Evolutionary conservation across 2,888 invertebrate species (phyloP), one percentile per base, ranked within the genome.

Genomic region (Apamea anceps): DNA sequence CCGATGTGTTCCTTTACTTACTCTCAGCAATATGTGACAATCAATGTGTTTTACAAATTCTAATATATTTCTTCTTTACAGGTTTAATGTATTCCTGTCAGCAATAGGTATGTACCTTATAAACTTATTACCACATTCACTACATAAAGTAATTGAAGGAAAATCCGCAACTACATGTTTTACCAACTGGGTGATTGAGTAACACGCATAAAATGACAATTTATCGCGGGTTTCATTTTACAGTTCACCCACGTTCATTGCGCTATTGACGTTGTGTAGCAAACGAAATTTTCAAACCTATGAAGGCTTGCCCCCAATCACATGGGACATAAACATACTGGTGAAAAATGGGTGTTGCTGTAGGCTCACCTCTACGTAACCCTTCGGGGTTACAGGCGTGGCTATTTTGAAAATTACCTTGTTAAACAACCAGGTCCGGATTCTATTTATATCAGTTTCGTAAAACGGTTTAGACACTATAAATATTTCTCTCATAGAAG

Each of bases 71-170:
- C 48, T 79, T 79, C 15, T 80, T 88, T 87, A 13, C 86, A 88
- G 89, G 77, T 88, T 88, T 85, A 72, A 87, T 75, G 85, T 45
- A 60, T 42, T 68, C 71, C 77, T 71, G 72, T 68, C 66, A 57
- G 51, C 67, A 76, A 62, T 76, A 85, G 85, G 88, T 88, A 87
- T 18, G 89, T 87, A 80, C 6, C 25, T 42, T 7, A 32, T 45
- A 4, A 79, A 25, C 28, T 18, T 28, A 62, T 5, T n/a, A 62
- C 25, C 6, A 66, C 37, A 7, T 45, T 45, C 18, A 42, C 18
- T n/a, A 28, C 2, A 18, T 21, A 68, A 5, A 32, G 15, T 32
- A 0, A 42, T 1, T 66, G 4, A 66, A n/a, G 15, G 25, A 67
- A 18, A 10, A 45, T 12, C 10, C n/a, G 6, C 6, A 6, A 21